Base-by-base conservation (phyloP, 1,140 invertebrate species). In the Heliconius congener region DNA sequence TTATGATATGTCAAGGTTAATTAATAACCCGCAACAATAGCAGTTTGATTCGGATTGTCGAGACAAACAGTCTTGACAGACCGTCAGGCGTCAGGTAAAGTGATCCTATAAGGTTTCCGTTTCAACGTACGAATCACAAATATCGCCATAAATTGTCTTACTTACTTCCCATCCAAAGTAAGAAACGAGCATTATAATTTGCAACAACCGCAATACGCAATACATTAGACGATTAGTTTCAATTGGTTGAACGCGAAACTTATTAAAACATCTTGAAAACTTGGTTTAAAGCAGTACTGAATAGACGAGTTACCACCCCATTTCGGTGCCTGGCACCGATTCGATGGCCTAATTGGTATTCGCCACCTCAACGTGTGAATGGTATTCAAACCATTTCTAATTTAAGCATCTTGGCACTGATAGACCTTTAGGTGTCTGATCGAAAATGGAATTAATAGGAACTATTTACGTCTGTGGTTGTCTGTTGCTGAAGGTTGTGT, bases 301-400 rank as follows among this genome's bases (percentile, higher is more conserved):
- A 71, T 72, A 19, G 73, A n/a, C 52, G 55, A 55, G 77, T 74
- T 71, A 34, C 73, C 78, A 79, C 78, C 73, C 57, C n/a, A 19
- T 27, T 57, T 71, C 30, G 78, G 77, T 60, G 73, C 46, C 78
- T 34, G 73, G 74, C 66, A 72, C 81, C 52, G 71, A 52, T 75
- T 81, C 82, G 76, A 80, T 77, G 37, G 72, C 74, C 73, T 76
- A 83, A 81, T 82, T 82, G 77, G 57, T 23, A 37, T 74, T 70
- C 46, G 60, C 74, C 78, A 75, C 77, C 76, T 78, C 50, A 27
- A 81, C 50, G 81, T 81, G 81, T 81, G 81, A 81, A 81, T 66
- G 39, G 34, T 55, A n/a, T 57, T 57, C 74, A 34, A 60, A 39
- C 19, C n/a, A 70, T 39, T 66, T 66, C 55, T 76, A 76, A 75